Evolutionary conservation across 2,113 vertebrate species (phyloP), one percentile per base, ranked within the genome.

Genomic region (Monopterus albus): DNA sequence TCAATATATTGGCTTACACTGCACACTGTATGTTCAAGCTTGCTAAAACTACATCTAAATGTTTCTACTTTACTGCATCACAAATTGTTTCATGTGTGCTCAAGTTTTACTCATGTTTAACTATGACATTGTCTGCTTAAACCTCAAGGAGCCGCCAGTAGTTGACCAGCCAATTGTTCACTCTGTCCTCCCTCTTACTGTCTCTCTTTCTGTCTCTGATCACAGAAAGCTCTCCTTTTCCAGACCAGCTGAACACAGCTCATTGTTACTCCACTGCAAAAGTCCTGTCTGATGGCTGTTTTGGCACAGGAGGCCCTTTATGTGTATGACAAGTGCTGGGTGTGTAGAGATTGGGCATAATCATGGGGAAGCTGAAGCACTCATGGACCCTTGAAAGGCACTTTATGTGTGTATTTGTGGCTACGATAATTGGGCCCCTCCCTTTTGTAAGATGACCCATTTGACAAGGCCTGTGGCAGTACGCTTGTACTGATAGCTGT

Each of bases 321-420:
- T 81, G 74, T 77, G 64, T 67, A 59, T 6, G 10, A 66, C 81
- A 78, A 88, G 78, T 82, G 74, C 73, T 83, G 76, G 58, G 71
- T 85, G 82, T 72, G 82, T 73, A 59, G 72, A 79, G 77, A 75
- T 68, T 60, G 76, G 78, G 38, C 40, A 64, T 83, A 79, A 85
- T 88, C 72, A 80, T 33, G 29, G 83, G 59, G 65, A 86, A 76
- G 77, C 81, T 43, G 75, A 78, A 81, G 68, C 80, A 85, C 87
- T 86, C 75, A 47, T 55, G 57, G 72, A 51, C 69, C 67, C 79
- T 83, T 79, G 75, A 89, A 78, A 86, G 62, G 79, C 81, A 81
- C 79, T 88, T 82, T 81, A 79, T 68, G 78, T 87, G 75, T 89
- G 72, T 89, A 79, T 85, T 88, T 87, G 83, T 79, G 83, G 79